These are phyloP conservation scores for Tichodroma muraria DNA, from an alignment of 2,113 vertebrate genomes.

Conservation along the genomic window DNA sequence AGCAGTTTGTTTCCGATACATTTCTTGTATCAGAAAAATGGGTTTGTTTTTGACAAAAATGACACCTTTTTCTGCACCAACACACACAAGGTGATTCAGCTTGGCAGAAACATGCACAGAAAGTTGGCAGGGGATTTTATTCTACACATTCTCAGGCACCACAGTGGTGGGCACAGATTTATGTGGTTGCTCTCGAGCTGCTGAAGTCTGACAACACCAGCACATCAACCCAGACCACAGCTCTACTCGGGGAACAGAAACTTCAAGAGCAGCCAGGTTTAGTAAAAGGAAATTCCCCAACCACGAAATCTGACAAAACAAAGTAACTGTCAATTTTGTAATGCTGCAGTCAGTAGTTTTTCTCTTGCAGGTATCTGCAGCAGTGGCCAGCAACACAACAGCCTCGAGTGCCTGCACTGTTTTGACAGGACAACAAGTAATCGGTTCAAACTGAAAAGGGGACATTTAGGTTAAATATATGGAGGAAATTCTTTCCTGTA, in stretches of 20 bases:
- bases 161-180: background rate
- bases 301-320: background rate
- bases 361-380: too few relatives aligned
- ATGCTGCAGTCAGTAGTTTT: background rate
- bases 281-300: background rate
- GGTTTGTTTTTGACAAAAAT: background rate
- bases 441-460: background rate
- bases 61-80: background rate
- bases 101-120: accelerated
- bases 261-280: background rate
- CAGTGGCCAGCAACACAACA: background rate
- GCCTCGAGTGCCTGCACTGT: background rate
- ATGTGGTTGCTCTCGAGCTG: background rate
- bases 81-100: background rate
- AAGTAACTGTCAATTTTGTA: background rate
- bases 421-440: background rate
- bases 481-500: background rate
- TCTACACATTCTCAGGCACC: background rate
- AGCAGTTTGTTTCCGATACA: background rate
- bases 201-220: background rate
- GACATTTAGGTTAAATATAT: background rate
- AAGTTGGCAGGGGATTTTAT: background rate
- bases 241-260: background rate
- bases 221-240: accelerated
- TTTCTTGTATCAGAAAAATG: background rate